Conservation (phyloP, 1,140 invertebrate genomes). For the Drosophila truncata region DNA sequence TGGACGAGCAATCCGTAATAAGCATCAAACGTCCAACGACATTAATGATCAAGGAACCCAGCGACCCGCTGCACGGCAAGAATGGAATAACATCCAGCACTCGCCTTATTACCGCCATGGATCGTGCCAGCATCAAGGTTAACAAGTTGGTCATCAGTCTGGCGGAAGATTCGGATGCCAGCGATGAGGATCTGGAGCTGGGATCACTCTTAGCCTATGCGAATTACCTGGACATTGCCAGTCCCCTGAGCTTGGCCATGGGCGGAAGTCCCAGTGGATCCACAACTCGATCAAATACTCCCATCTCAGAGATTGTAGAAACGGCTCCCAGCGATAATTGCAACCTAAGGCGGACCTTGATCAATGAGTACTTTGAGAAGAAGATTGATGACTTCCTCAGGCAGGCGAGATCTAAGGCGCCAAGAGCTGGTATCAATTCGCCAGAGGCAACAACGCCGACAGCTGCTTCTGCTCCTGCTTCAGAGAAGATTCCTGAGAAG, state of each 20-base stretch:
- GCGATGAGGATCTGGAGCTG: slow-evolving; percentile 71
- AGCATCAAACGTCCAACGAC: slow-evolving; percentile 46
- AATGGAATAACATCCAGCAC: slow-evolving; percentile 28
- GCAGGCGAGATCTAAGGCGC: slow-evolving; percentile 62
- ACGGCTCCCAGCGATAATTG: slow-evolving; percentile 16
- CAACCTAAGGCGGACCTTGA: slow-evolving; percentile 60
- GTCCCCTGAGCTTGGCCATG: slow-evolving; percentile 69
- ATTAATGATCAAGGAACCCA: slow-evolving; percentile 49
- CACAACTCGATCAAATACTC: slow-evolving; percentile 74
- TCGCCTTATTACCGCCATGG: slow-evolving; percentile 67
- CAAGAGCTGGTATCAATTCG: background rate
- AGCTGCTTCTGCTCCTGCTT: background rate
- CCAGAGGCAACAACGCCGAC: background rate
- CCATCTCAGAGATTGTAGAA: slow-evolving; percentile 61
- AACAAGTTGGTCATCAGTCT: slow-evolving; percentile 64
- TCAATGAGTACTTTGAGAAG: slow-evolving; percentile 76
- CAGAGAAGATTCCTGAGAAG: slow-evolving; percentile 4
- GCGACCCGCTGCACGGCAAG: slow-evolving; percentile 20
- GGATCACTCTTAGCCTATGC: slow-evolving; percentile 26
- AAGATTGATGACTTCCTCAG: slow-evolving; percentile 78
- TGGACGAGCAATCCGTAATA: slow-evolving; percentile 3
- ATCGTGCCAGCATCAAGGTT: slow-evolving; percentile 66
- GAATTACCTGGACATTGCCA: slow-evolving; percentile 63
- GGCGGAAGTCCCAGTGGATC: slow-evolving; percentile 70
- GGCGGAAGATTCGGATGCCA: slow-evolving; percentile 61